Conservation (phyloP, 2,113 vertebrate genomes). For the Diphyllodes magnificus region DNA sequence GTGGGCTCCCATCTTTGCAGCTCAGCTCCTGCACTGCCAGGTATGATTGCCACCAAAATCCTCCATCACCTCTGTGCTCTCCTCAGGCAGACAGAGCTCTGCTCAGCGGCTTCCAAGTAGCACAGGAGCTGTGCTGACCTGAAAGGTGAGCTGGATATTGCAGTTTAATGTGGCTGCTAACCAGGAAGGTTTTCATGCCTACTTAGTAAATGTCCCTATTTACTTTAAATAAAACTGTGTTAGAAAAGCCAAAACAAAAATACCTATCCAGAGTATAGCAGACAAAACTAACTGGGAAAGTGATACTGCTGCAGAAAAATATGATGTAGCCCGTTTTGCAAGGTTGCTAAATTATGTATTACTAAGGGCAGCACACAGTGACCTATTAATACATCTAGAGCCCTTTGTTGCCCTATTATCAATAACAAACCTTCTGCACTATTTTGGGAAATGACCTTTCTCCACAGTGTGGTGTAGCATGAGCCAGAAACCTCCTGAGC, state of each 20-base stretch:
- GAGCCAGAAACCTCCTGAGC: conserved; percentile 14
- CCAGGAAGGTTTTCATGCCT: not conserved
- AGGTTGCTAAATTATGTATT: not conserved
- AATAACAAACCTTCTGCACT: conserved; percentile 33
- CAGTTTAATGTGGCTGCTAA: not conserved
- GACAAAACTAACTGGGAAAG: not conserved
- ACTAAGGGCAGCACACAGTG: not conserved
- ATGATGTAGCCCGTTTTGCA: not conserved
- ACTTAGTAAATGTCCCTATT: not conserved
- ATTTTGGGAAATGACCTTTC: conserved; percentile 62
- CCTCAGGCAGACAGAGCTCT: not conserved
- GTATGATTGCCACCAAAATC: not conserved
- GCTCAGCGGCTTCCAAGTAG: not conserved
- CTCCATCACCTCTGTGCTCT: not conserved
- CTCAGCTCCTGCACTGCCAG: not conserved
- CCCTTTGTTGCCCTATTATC: conserved; percentile 46
- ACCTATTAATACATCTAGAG: conserved; percentile 22
- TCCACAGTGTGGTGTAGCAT: not conserved
- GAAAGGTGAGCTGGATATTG: not conserved
- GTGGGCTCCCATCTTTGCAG: not conserved
- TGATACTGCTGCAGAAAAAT: not conserved
- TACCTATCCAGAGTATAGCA: not conserved
- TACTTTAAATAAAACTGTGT: not conserved
- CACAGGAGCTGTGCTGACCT: not conserved
- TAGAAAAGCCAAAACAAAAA: not conserved